Base-by-base conservation (phyloP, 2,797 vertebrate genomes). In the Enteromius unitaeniatus region DNA sequence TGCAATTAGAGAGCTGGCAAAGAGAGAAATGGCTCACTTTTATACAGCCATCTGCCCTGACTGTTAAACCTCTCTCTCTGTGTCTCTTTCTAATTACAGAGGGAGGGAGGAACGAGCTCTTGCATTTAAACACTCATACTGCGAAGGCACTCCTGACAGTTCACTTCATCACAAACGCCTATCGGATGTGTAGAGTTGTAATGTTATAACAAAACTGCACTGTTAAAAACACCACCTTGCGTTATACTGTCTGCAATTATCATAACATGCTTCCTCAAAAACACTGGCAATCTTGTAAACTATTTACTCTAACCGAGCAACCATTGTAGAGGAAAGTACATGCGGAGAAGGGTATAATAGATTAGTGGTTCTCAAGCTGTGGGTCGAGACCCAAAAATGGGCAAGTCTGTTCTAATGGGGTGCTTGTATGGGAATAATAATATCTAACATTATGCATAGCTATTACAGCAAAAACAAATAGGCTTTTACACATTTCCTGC, bases 1-100 rank as follows among this genome's bases (percentile, higher is more conserved):
- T 92, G 89, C 93, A 95, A 95, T 94, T 94, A 93, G 87, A 92
- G 90, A 93, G 92, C 90, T 92, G 92, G 89, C 88, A 89, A 88
- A 91, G 89, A 75, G 72, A 91, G 90, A 92, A 91, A 92, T 88
- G 89, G 91, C 91, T 93, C 92, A 92, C 93, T 94, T 94, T 93
- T 87, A 80, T 79, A 88, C 87, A 81, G 78, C 93, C 91, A 92
- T 94, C 93, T 94, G 93, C 85, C 89, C 64, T 82, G 78, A 84
- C 58, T 80, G 58, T 85, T 77, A 81, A 84, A 76, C 82, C 80
- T 76, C 23, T 23, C 67, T 19, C 11, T 23, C 4, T 21, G 2
- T 65, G 40, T 19, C 75, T 91, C 90, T 88, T 91, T 81, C 81
- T 93, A 93, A 93, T 91, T 91, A 92, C 89, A 89, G 90, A 90